Evolutionary conservation across 2,888 invertebrate species (phyloP).

Genomic region (Metellina segmentata): DNA sequence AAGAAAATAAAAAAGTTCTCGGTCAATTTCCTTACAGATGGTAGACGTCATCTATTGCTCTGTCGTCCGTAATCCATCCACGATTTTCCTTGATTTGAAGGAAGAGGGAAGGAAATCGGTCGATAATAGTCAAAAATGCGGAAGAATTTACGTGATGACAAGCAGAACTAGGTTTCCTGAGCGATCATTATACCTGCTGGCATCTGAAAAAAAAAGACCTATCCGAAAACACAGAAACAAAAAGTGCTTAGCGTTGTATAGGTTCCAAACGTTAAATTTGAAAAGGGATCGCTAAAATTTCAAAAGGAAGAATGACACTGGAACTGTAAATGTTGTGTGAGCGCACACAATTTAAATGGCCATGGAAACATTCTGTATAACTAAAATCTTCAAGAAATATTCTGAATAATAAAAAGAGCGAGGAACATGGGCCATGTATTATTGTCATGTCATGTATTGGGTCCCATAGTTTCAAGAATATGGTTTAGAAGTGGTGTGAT

Average conservation of each 20-base stretch:
- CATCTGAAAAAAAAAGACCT: background rate
- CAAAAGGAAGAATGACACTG: too few species aligned
- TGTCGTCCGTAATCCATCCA: constrained; percentile 32
- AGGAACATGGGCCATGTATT: too few species aligned
- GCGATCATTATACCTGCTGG: background rate
- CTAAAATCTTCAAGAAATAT: background rate
- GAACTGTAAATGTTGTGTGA: too few species aligned
- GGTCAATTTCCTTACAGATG: constrained; percentile 43
- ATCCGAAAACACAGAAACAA: background rate
- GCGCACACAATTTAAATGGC: too few species aligned
- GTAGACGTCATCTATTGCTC: constrained; percentile 46
- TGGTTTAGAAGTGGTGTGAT: too few species aligned
- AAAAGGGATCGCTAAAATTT: too few species aligned
- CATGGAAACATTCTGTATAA: background rate
- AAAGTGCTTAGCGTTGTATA: too few species aligned
- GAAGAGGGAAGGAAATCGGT: background rate
- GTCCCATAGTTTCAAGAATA: too few species aligned
- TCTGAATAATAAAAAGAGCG: too few species aligned
- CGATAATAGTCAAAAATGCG: constrained; percentile 35
- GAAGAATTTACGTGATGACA: constrained; percentile 20
- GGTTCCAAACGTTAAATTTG: too few species aligned
- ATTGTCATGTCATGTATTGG: too few species aligned
- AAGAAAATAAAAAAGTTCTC: constrained; percentile 22
- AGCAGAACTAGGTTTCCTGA: background rate
- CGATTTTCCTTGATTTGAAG: constrained; percentile 10